Percentiles rank a stretch among this genome's conserved stretches.
phyloP scores from a whole-genome alignment of 2,797 vertebrate genomes.

The Muscicapa comitata region DNA sequence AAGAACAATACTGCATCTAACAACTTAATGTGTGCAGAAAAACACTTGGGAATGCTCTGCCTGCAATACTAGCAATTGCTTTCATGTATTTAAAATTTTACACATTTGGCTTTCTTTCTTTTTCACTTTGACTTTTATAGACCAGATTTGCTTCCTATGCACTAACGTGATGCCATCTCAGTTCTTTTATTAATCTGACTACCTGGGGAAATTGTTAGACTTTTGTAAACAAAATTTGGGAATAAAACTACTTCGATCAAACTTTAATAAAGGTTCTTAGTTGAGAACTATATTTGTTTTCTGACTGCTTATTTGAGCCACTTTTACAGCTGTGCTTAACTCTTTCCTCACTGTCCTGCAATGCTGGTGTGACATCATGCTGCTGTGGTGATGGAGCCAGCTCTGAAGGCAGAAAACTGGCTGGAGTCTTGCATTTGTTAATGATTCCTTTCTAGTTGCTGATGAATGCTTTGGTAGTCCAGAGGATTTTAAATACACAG shows the following conservation, averaged over 20 bases:
- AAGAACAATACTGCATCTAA: no score
- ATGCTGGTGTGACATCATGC: fast-evolving
- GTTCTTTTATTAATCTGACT: neutral
- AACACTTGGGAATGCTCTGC: neutral
- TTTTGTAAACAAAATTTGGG: slow-evolving; percentile 53
- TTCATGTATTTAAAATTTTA: neutral
- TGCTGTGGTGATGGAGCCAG: fast-evolving
- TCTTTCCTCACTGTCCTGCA: neutral
- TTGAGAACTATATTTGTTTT: slow-evolving; percentile 28
- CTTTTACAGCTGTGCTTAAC: neutral
- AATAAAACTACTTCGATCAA: slow-evolving; percentile 1
- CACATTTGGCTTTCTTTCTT: neutral
- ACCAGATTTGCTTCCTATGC: slow-evolving; percentile 6
- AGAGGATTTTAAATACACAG: neutral
- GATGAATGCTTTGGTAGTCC: neutral
- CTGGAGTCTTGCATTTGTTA: neutral
- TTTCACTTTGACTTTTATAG: neutral
- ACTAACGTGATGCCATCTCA: neutral
- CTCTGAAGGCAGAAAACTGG: neutral
- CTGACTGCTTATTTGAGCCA: slow-evolving; percentile 27
- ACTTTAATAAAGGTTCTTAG: slow-evolving; percentile 58
- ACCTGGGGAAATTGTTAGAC: neutral
- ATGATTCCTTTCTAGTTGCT: neutral
- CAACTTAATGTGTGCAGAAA: fast-evolving
- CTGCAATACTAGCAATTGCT: neutral